These are phyloP conservation scores for Lutraria rhynchaena DNA, from an alignment of 1,140 invertebrate genomes.

Conservation along the genomic window DNA sequence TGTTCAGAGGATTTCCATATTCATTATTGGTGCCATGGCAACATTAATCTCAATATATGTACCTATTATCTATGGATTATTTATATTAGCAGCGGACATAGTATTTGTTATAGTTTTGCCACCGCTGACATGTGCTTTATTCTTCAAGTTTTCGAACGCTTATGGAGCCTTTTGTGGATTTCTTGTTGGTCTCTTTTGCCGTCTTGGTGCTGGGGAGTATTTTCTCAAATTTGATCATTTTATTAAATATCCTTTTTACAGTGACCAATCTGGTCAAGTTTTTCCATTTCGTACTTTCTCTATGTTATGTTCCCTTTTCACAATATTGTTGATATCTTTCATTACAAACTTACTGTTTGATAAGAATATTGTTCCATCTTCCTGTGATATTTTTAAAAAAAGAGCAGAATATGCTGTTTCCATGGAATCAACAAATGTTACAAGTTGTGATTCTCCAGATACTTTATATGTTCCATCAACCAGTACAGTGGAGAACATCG, in stretches of 20 bases:
- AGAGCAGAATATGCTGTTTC: too few species aligned
- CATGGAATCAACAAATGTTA: too few species aligned
- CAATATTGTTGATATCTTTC: constrained; percentile 66
- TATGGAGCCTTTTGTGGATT: constrained; percentile 74
- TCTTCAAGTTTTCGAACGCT: constrained; percentile 68
- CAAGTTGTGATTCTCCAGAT: too few species aligned
- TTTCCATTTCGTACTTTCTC: constrained; percentile 78
- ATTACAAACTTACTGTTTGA: constrained; percentile 55
- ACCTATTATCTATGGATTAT: constrained; percentile 76
- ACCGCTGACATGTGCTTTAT: constrained; percentile 76
- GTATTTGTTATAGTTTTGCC: constrained; percentile 80
- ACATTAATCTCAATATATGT: constrained; percentile 75
- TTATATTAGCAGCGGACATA: constrained; percentile 79
- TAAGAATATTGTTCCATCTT: constrained; percentile 30
- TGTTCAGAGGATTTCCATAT: constrained; percentile 71
- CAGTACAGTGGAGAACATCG: too few species aligned
- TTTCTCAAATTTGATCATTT: constrained; percentile 68
- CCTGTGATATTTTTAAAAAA: constrained; percentile 22
- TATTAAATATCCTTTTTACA: constrained; percentile 76
- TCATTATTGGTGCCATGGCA: constrained; percentile 71
- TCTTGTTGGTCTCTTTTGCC: constrained; percentile 66
- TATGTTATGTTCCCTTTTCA: constrained; percentile 68
- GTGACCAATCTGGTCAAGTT: constrained; percentile 63
- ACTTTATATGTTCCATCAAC: too few species aligned
- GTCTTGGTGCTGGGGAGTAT: constrained; percentile 78